Percentiles rank a stretch among this genome's conserved stretches.
Evolutionary conservation across 2,113 vertebrate species (phyloP).

Genomic region (Parus major): DNA sequence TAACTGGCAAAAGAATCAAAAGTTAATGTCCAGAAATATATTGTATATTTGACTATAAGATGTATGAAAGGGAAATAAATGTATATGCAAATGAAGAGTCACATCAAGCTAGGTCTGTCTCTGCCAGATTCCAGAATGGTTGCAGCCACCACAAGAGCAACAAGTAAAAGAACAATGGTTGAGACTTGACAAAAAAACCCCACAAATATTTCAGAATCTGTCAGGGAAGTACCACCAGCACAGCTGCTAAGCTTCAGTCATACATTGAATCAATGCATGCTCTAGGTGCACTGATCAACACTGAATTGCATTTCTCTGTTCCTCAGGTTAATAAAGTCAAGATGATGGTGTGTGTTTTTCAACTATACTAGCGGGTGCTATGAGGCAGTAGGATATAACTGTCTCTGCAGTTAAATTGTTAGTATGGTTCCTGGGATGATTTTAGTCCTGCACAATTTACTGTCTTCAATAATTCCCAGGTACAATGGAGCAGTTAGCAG

Average conservation of each 20-base stretch:
- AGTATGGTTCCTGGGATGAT: not conserved
- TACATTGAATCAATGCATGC: accelerated
- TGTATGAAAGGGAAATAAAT: not conserved
- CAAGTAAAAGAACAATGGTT: not conserved
- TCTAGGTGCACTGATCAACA: not conserved
- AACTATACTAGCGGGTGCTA: not conserved
- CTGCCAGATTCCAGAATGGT: not conserved
- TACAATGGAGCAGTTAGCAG: not conserved
- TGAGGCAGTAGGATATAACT: not conserved
- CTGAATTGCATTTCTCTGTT: not conserved
- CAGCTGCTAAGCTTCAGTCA: not conserved
- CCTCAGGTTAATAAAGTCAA: not conserved
- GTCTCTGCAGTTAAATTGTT: not conserved
- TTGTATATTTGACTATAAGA: not conserved
- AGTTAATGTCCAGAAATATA: not conserved
- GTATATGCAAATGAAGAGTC: not conserved
- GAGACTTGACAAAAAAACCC: not conserved
- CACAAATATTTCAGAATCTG: not conserved
- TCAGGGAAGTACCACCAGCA: not conserved
- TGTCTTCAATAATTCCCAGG: not conserved
- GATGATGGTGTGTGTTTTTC: not conserved
- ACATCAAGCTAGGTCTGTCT: not conserved
- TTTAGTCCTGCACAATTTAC: not conserved
- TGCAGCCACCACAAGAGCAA: not conserved
- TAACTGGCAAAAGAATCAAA: not conserved